Conservation (phyloP, 2,797 vertebrate genomes). For the Chaenodraco wilsoni region DNA sequence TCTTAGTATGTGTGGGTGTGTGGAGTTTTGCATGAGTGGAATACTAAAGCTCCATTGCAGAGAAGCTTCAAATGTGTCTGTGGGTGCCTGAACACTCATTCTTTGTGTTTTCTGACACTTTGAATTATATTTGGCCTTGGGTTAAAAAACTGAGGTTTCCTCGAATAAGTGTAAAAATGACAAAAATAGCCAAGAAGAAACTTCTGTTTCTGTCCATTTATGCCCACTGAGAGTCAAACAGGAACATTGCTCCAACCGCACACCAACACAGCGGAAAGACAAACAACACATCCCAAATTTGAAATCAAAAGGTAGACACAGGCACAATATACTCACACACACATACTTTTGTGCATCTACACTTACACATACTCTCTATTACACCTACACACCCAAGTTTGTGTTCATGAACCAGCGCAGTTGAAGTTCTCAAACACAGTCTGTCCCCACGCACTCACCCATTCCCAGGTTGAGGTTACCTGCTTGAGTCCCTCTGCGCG, state of each 20-base stretch:
- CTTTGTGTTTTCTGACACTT: constrained; percentile 30
- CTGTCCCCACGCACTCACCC: constrained; percentile 36
- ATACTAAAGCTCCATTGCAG: constrained; percentile 4
- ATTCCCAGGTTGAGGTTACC: constrained; percentile 57
- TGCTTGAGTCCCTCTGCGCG: constrained; percentile 27
- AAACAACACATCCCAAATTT: constrained; percentile 58
- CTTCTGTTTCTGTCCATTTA: constrained; percentile 33
- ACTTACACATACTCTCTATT: constrained; percentile 26
- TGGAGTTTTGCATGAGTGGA: constrained; percentile 14
- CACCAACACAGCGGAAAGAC: constrained; percentile 58
- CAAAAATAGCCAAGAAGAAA: constrained; percentile 29
- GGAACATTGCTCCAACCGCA: constrained; percentile 27
- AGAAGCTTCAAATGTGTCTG: constrained; percentile 3
- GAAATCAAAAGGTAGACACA: constrained; percentile 50
- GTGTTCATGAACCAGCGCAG: constrained; percentile 2
- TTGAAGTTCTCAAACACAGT: constrained; percentile 27
- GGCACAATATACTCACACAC: constrained; percentile 55
- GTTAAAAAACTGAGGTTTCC: constrained; percentile 8
- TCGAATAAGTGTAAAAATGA: constrained; percentile 38
- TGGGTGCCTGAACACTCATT: constrained; percentile 10
- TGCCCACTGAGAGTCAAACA: constrained; percentile 25
- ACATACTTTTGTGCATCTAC: constrained; percentile 44
- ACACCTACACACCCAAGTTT: constrained; percentile 42
- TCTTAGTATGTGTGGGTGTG: constrained; percentile 14
- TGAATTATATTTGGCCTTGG: constrained; percentile 26